A percentile compares a stretch with the other conserved stretches of the same genome.
Conservation (phyloP, 37 sponge, comb jelly and placozoan genomes). For the Petrosia ficiformis region DNA sequence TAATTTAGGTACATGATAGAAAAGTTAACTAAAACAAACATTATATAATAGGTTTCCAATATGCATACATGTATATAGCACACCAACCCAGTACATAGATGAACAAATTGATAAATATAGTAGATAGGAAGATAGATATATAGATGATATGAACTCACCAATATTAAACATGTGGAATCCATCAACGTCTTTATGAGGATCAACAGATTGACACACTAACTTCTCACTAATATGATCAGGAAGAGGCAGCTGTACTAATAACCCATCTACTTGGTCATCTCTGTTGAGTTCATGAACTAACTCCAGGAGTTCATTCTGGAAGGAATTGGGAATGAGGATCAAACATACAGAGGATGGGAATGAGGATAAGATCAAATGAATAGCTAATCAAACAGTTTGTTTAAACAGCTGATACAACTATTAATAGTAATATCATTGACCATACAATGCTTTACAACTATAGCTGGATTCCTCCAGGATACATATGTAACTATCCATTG, state of each 20-base stretch:
- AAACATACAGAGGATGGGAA: slow-evolving; percentile 4
- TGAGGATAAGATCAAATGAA: not conserved
- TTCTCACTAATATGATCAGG: slow-evolving; percentile 64
- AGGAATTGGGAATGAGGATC: no score
- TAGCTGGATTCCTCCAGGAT: no score
- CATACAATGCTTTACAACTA: no score
- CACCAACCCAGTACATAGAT: no score
- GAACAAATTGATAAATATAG: no score
- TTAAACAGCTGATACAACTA: not conserved
- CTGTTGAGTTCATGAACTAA: slow-evolving; percentile 39
- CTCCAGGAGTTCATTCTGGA: slow-evolving; percentile 50
- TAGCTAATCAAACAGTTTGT: not conserved
- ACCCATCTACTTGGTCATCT: slow-evolving; percentile 62
- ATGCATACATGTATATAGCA: no score
- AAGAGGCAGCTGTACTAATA: slow-evolving; percentile 79
- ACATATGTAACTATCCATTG: no score
- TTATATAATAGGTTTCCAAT: no score
- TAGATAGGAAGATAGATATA: no score
- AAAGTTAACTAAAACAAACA: no score
- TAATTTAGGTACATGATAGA: no score
- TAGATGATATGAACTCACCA: no score
- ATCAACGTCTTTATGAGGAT: slow-evolving; percentile 79
- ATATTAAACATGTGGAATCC: slow-evolving; percentile 71
- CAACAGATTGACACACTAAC: slow-evolving; percentile 53
- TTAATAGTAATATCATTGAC: not conserved